Evolutionary conservation across 2,797 vertebrate species (phyloP).

Genomic region (Galago senegalensis): DNA sequence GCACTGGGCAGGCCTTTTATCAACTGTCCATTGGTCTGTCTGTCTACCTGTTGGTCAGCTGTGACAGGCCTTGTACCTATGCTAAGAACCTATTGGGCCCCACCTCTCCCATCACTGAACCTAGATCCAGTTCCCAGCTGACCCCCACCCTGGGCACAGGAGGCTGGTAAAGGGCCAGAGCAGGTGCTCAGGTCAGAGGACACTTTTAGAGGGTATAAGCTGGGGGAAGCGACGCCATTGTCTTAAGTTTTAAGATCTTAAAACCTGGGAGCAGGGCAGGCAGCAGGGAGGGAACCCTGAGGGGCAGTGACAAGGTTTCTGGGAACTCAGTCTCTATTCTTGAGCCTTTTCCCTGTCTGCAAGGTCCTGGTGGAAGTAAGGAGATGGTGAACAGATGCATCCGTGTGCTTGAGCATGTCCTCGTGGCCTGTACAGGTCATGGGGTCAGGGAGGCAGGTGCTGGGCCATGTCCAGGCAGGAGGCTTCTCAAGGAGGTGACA

Average conservation of each 20-base stretch:
- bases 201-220: fast-evolving
- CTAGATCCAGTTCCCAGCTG: neutral
- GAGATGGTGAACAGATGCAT: neutral
- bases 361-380: neutral
- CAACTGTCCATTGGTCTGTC: fast-evolving
- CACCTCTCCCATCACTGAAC: neutral
- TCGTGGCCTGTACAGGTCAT: neutral
- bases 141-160: neutral
- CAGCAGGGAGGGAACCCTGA: neutral
- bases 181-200: fast-evolving
- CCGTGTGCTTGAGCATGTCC: no score
- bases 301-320: fast-evolving
- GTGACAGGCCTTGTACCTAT: neutral
- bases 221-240: neutral
- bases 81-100: neutral
- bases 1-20: neutral
- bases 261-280: neutral
- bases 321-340: neutral
- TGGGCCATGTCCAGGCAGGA: neutral
- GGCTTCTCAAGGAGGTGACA: neutral
- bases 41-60: neutral
- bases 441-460: fast-evolving
- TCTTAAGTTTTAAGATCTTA: neutral
- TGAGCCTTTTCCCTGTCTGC: neutral
- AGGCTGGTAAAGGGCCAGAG: neutral